Percentiles rank a stretch among this genome's conserved stretches.
phyloP scores from a whole-genome alignment of 2,888 invertebrate genomes.

The Parelbella ahira region DNA sequence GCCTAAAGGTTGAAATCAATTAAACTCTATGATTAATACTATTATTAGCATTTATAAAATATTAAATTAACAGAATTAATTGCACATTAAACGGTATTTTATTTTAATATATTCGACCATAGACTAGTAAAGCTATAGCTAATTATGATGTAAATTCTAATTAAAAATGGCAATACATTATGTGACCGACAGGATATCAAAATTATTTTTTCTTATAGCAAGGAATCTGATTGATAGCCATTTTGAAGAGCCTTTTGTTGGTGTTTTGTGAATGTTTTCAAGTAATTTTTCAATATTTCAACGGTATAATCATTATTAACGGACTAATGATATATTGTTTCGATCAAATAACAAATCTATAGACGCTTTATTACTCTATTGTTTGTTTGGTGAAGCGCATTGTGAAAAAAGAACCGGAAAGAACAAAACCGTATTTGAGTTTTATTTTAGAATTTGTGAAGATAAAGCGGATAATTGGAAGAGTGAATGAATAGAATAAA shows the following conservation, averaged over 20 bases:
- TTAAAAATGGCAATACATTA: slow-evolving; percentile 70
- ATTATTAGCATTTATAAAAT: no score
- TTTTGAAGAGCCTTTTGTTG: slow-evolving; percentile 81
- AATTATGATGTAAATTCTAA: slow-evolving; percentile 43
- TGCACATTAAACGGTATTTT: background rate
- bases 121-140: slow-evolving; percentile 41
- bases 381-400: slow-evolving; percentile 63
- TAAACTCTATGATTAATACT: no score
- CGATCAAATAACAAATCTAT: slow-evolving; percentile 37
- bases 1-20: no score
- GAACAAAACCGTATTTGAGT: slow-evolving; percentile 55
- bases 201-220: slow-evolving; percentile 73
- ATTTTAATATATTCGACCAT: slow-evolving; percentile 29
- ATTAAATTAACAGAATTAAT: no score
- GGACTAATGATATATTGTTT: slow-evolving; percentile 28
- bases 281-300: slow-evolving; percentile 60
- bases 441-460: slow-evolving; percentile 44
- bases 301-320: slow-evolving; percentile 37
- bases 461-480: slow-evolving; percentile 37
- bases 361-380: slow-evolving; percentile 44
- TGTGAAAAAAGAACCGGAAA: slow-evolving; percentile 72
- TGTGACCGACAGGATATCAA: slow-evolving; percentile 71
- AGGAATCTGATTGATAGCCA: slow-evolving; percentile 75
- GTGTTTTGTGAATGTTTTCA: slow-evolving; percentile 81
- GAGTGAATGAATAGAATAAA: slow-evolving; percentile 36